Evolutionary conservation across 2,797 vertebrate genomes (phyloP).

Genomic region (Chrosomus eos): DNA sequence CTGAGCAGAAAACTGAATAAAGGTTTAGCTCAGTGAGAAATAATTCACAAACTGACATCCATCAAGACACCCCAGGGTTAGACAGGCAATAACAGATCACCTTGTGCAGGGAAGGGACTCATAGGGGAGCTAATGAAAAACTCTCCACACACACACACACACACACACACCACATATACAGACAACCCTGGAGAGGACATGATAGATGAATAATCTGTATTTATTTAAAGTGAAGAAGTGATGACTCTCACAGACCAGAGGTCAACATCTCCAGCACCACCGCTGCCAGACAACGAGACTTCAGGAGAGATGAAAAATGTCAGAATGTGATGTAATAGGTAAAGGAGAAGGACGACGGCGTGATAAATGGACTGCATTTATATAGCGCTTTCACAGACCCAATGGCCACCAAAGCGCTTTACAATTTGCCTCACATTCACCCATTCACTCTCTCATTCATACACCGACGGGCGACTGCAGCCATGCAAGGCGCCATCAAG

Average conservation of each 20-base stretch:
- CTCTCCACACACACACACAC: slow-evolving; percentile 23
- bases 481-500: too few species aligned
- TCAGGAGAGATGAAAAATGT: slow-evolving; percentile 32
- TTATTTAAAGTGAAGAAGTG: slow-evolving; percentile 61
- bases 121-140: slow-evolving; percentile 61
- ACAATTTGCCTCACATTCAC: too few species aligned
- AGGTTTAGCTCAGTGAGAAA: slow-evolving; percentile 72
- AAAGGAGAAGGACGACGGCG: neutral
- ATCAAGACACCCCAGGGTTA: slow-evolving; percentile 55
- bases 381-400: too few species aligned
- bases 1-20: slow-evolving; percentile 75
- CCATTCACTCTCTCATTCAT: too few species aligned
- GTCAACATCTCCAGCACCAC: slow-evolving; percentile 43
- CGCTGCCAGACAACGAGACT: slow-evolving; percentile 41
- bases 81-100: slow-evolving; percentile 62
- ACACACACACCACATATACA: slow-evolving; percentile 37
- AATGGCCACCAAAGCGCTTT: too few species aligned
- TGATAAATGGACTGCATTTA: too few species aligned
- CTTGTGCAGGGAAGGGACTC: slow-evolving; percentile 52
- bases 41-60: slow-evolving; percentile 73
- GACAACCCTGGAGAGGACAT: slow-evolving; percentile 53
- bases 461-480: too few species aligned
- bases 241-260: slow-evolving; percentile 53
- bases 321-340: slow-evolving; percentile 26
- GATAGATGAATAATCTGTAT: slow-evolving; percentile 63